A percentile compares a stretch with the other conserved stretches of the same genome.
Evolutionary conservation across 53 echinoderm and acorn worm species (phyloP).

Genomic region (Zoroaster sp.): DNA sequence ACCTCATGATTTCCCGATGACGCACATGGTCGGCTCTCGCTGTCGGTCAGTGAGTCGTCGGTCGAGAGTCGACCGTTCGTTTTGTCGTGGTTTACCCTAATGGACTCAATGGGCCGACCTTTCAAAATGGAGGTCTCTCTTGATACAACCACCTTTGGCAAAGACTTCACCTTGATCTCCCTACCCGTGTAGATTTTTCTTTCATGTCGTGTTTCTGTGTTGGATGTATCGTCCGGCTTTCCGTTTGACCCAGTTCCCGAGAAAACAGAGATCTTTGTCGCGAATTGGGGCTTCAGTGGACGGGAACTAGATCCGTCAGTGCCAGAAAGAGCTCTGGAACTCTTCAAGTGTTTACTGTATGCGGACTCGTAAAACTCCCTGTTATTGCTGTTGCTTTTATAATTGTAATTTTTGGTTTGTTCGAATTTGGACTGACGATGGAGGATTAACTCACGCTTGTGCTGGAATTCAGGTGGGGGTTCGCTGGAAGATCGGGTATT

Average conservation of each 20-base stretch:
- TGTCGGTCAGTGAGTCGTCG: constrained; percentile 39
- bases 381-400: neutral
- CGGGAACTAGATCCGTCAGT: neutral
- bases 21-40: neutral
- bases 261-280: constrained; percentile 45
- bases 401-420: neutral
- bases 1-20: constrained; percentile 11
- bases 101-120: constrained; percentile 23
- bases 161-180: constrained; percentile 46
- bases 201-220: neutral
- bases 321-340: neutral
- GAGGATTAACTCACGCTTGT: constrained; percentile 24
- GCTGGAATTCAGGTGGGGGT: constrained; percentile 32
- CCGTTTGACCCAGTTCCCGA: constrained; percentile 36
- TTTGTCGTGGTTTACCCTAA: constrained; percentile 29
- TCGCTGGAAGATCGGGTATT: constrained; percentile 38
- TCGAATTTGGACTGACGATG: constrained; percentile 15
- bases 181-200: constrained; percentile 13
- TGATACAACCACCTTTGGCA: constrained; percentile 41
- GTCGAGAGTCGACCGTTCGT: constrained; percentile 33
- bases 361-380: constrained; percentile 18
- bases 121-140: constrained; percentile 33
- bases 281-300: constrained; percentile 21
- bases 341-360: constrained; percentile 20
- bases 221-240: neutral